Percentiles rank a stretch among this genome's conserved stretches.
These are phyloP conservation scores for Hymenochirus boettgeri DNA, from an alignment of 2,113 vertebrate species.

Conservation along the genomic window DNA sequence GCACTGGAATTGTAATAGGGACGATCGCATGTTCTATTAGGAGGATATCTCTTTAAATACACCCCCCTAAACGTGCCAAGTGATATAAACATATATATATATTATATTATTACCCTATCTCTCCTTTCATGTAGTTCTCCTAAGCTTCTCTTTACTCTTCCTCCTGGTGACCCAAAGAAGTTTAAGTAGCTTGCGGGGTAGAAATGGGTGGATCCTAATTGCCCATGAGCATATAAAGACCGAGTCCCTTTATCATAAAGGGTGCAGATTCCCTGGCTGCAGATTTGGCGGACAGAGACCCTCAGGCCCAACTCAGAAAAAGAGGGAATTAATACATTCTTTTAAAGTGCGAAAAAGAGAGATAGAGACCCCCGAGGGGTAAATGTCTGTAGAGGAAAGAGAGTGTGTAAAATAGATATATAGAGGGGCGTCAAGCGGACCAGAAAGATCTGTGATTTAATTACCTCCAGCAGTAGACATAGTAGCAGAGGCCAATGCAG, in stretches of 20 bases:
- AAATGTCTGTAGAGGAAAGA: conserved; percentile 41
- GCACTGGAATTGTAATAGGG: not conserved
- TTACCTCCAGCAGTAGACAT: too few species aligned
- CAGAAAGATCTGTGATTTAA: too few species aligned
- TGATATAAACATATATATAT: conserved; percentile 14
- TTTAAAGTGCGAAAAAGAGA: conserved; percentile 63
- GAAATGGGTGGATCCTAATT: conserved; percentile 55
- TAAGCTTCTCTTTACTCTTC: conserved; percentile 2
- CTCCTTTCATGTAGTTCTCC: conserved; percentile 30
- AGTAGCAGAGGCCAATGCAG: too few species aligned
- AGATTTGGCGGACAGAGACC: conserved; percentile 76
- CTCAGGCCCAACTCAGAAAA: conserved; percentile 87
- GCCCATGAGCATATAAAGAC: conserved; percentile 61
- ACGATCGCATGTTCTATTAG: not conserved
- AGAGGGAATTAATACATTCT: conserved; percentile 94
- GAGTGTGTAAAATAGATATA: conserved; percentile 40
- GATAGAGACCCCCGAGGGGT: conserved; percentile 49
- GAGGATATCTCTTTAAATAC: conserved; percentile 8
- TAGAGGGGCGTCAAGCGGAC: conserved; percentile 47
- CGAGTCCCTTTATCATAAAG: conserved; percentile 92
- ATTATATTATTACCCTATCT: conserved; percentile 41
- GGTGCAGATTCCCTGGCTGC: conserved; percentile 91
- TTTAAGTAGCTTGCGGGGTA: conserved; percentile 39
- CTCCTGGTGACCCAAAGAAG: conserved; percentile 20
- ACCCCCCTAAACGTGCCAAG: conserved; percentile 3